Conservation (phyloP, 2,888 invertebrate species). For the Acrobasis suavella region DNA sequence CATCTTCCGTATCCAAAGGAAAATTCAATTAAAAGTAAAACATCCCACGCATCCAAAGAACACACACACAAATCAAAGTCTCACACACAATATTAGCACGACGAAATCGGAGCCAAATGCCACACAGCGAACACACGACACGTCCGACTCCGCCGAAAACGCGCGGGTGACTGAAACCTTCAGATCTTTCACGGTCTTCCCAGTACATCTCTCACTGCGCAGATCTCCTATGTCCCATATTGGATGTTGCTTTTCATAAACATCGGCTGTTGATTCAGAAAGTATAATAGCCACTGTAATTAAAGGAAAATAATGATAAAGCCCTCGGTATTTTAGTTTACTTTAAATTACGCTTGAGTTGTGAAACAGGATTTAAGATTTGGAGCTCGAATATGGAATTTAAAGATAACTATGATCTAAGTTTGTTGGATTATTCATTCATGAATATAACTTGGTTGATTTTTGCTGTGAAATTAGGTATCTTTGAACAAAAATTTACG, state of each 20-base stretch:
- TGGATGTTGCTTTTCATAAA: conserved; percentile 27
- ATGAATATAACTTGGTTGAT: background rate
- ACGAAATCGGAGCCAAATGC: no score
- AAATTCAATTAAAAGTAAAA: conserved; percentile 18
- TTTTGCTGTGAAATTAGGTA: background rate
- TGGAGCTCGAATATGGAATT: background rate
- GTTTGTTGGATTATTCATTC: background rate
- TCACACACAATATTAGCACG: conserved; percentile 15
- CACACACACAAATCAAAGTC: conserved; percentile 22
- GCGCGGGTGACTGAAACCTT: conserved; percentile 52
- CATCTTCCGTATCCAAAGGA: conserved; percentile 18
- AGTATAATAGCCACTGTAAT: conserved; percentile 23
- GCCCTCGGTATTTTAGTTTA: conserved; percentile 2
- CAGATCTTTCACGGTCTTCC: conserved; percentile 45
- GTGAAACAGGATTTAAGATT: conserved; percentile 7
- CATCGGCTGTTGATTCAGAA: conserved; percentile 27
- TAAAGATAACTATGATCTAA: background rate
- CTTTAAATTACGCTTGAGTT: conserved; percentile 1
- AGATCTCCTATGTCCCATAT: conserved; percentile 37
- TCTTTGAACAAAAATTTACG: no score
- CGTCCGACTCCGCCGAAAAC: conserved; percentile 34
- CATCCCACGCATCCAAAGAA: conserved; percentile 22
- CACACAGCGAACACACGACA: conserved; percentile 4
- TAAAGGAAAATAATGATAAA: conserved; percentile 15
- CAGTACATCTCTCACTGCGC: conserved; percentile 49